Base-by-base conservation (phyloP, 2,113 vertebrate genomes). In the Oncorhynchus nerka region DNA sequence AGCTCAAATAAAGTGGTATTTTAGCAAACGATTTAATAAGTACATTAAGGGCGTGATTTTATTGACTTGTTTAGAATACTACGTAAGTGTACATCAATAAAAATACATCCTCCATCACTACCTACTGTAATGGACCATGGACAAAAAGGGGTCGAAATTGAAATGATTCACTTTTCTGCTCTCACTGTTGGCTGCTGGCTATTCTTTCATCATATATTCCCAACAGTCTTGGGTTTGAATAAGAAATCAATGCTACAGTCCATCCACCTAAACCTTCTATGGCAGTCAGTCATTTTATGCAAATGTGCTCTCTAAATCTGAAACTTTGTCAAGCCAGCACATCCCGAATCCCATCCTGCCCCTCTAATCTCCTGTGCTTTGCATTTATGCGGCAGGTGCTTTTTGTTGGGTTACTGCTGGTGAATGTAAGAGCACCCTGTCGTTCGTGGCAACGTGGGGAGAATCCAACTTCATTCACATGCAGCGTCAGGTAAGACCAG, bases 381-480 rank as follows among this genome's bases (percentile, higher is more conserved):
- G n/a, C 11, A 64, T 62, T 73, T 61, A 30, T 70, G 49, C 22
- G 30, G 70, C 11, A n/a, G 22, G 39, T 55, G 59, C 4, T 5
- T 15, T 62, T 76, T 64, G 19, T 45, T 65, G 8, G 74, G 59
- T 8, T n/a, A n/a, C 66, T 22, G 28, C 64, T 71, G 24, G 64
- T 76, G 75, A 77, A 83, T 79, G 57, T 62, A 57, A 70, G 68
- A 76, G 4, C 19, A 30, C 39, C 49, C 83, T 71, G 11, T 45
- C 5, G 55, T 79, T 83, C 79, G 49, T 68, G 6, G 73, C 62
- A 15, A 3, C 16, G 5, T 39, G 34, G 26, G 57, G 19, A 24
- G 5, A 76, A 61, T 78, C 65, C 64, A n/a, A 67, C 70, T 75
- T 34, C 64, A 51, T 82, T 83, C 75, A 68, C 77, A 81, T 80